These are phyloP conservation scores for Steatocranus sp. DNA, from an alignment of 2,797 vertebrate genomes.

Conservation along the genomic window DNA sequence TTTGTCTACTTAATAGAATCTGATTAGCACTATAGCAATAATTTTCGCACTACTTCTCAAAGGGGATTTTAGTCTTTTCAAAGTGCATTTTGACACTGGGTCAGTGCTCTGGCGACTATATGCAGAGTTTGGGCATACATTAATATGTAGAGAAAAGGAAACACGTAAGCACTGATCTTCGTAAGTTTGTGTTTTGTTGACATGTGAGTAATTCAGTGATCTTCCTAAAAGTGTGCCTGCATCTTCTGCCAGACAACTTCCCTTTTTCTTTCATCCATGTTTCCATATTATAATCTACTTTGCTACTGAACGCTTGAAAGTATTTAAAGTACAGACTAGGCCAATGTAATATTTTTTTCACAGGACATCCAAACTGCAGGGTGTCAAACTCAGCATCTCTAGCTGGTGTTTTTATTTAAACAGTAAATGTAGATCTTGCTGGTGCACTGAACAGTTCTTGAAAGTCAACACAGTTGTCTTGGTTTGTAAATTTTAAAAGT, in stretches of 20 bases:
- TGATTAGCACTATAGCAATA: conserved; percentile 45
- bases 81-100: neutral
- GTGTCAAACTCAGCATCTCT: neutral
- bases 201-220: neutral
- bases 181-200: neutral
- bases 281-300: neutral
- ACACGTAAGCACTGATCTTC: neutral
- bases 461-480: neutral
- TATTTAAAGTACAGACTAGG: neutral
- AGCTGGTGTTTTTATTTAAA: neutral
- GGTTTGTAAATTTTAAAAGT: neutral
- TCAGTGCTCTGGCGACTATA: conserved; percentile 2
- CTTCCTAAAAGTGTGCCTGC: conserved; percentile 2
- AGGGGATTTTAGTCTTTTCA: neutral
- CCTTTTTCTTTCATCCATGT: neutral
- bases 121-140: neutral
- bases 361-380: neutral
- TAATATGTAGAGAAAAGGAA: neutral
- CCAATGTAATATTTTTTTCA: neutral
- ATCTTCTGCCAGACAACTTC: neutral
- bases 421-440: neutral
- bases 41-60: conserved; percentile 8
- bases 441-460: neutral
- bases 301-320: neutral
- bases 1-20: neutral